These are phyloP conservation scores for Artibeus jamaicensis DNA, from an alignment of 2,797 vertebrate species.

Conservation along the genomic window DNA sequence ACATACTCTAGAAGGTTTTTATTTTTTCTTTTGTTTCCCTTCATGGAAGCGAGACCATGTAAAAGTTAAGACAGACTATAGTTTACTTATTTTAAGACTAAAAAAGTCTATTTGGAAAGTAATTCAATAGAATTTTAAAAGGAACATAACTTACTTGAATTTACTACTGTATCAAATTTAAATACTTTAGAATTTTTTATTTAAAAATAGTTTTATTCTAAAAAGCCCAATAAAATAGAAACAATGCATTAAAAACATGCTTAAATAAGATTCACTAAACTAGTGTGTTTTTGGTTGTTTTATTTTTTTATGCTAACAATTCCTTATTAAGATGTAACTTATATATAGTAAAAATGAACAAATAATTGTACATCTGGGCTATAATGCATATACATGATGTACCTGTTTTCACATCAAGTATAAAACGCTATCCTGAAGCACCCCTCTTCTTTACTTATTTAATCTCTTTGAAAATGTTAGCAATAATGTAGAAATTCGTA, in stretches of 20 bases:
- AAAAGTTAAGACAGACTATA: neutral
- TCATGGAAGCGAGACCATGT: neutral
- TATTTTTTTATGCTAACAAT: neutral
- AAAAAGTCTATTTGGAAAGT: neutral
- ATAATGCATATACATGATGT: neutral
- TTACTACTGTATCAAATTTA: neutral
- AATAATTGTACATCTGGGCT: neutral
- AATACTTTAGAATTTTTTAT: neutral
- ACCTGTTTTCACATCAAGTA: neutral
- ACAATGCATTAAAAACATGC: neutral
- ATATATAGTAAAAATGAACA: neutral
- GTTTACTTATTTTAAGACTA: neutral
- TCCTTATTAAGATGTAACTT: neutral
- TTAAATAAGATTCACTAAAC: neutral
- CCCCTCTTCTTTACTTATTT: neutral
- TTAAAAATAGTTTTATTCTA: conserved; percentile 16
- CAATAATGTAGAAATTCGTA: neutral
- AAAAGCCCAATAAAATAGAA: conserved; percentile 2
- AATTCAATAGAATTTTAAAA: conserved; percentile 35
- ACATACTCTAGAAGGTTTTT: conserved; percentile 18
- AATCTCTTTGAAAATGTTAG: neutral
- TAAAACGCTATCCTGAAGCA: neutral
- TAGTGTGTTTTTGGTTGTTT: neutral
- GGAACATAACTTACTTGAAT: neutral
- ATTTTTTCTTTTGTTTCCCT: conserved; percentile 29